These are phyloP conservation scores for Nomada flava DNA, from an alignment of 2,888 invertebrate species.

Conservation along the genomic window DNA sequence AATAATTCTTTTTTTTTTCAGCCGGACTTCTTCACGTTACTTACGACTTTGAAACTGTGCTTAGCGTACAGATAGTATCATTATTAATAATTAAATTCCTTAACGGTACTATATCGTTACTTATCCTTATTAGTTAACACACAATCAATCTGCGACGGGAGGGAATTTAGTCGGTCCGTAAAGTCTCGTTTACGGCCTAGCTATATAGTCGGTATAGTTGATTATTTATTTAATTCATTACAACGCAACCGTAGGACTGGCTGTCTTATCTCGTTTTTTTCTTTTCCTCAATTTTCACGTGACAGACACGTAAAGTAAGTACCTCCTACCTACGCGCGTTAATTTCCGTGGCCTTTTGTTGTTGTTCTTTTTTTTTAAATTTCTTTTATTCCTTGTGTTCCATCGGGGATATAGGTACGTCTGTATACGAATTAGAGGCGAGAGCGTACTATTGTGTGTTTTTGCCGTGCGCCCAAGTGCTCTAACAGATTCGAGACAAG, in stretches of 20 bases:
- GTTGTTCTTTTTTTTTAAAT: not conserved
- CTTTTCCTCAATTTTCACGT: slow-evolving; percentile 23
- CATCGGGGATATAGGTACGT: slow-evolving; percentile 22
- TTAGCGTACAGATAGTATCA: slow-evolving; percentile 79
- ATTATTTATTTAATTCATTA: slow-evolving; percentile 73
- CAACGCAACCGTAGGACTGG: slow-evolving; percentile 64
- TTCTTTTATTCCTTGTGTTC: not conserved
- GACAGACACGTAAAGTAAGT: slow-evolving; percentile 29
- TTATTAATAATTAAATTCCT: slow-evolving; percentile 81
- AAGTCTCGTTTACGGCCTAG: slow-evolving; percentile 75
- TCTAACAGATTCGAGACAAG: slow-evolving; percentile 49
- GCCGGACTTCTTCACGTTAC: slow-evolving; percentile 70
- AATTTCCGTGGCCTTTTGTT: slow-evolving; percentile 3
- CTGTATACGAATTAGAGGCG: slow-evolving; percentile 44
- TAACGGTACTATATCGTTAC: slow-evolving; percentile 78
- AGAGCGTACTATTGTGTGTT: slow-evolving; percentile 33
- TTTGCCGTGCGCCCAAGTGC: slow-evolving; percentile 42
- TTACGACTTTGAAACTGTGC: slow-evolving; percentile 75
- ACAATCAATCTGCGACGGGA: slow-evolving; percentile 82
- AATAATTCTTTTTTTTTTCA: slow-evolving; percentile 69
- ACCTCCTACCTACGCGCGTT: slow-evolving; percentile 27
- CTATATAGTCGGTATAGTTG: slow-evolving; percentile 71
- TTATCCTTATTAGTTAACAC: slow-evolving; percentile 83
- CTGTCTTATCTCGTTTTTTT: slow-evolving; percentile 24
- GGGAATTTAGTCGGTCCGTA: slow-evolving; percentile 81